Evolutionary conservation across 1,140 invertebrate genomes (phyloP), one percentile per base, ranked within the genome.

Genomic region (Drosophila sucinea): DNA sequence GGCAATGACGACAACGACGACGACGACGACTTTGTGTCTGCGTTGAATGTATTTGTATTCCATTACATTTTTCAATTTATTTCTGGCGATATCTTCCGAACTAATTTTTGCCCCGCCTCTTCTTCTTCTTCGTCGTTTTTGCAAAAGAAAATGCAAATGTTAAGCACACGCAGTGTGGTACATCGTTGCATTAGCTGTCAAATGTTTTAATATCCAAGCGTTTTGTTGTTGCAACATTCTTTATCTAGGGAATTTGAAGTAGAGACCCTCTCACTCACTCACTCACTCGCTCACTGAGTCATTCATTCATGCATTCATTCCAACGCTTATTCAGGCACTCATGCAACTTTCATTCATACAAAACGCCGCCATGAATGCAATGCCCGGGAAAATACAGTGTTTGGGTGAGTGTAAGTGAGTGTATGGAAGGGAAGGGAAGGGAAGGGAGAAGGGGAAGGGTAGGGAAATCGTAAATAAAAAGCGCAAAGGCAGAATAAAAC

Each of bases 271-370:
- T 27, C 54, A 67, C 65, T 54, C 74, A 60, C 55, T 57, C 60
- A 62, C 47, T 66, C 70, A 56, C 57, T 65, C 60, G 65, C 29
- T 51, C 44, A 17, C 60, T 41, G 70, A 51, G 32, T 83, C 81
- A 77, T 60, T 76, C 75, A 76, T 51, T 85, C 82, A 85, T 72
- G 79, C 79, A 87, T 69, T 85, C 81, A 81, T 76, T 78, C 84
- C 73, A 73, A 82, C 76, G 79, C 66, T 86, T 77, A 67, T 67
- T 72, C 73, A 79, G 64, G 65, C 83, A 86, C 82, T 87, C 82
- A 74, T 82, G 79, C 83, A 86, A 86, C 83, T 86, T 86, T 86
- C 79, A 86, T 86, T 86, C 83, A 86, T 83, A 79, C 69, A 82
- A 86, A 86, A 76, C 40, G 73, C 56, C 60, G 67, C 38, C 55